Percentiles rank a stretch among this genome's conserved stretches.
phyloP scores from a whole-genome alignment of 2,888 invertebrate species.

The Listrodromus nycthemerus region DNA sequence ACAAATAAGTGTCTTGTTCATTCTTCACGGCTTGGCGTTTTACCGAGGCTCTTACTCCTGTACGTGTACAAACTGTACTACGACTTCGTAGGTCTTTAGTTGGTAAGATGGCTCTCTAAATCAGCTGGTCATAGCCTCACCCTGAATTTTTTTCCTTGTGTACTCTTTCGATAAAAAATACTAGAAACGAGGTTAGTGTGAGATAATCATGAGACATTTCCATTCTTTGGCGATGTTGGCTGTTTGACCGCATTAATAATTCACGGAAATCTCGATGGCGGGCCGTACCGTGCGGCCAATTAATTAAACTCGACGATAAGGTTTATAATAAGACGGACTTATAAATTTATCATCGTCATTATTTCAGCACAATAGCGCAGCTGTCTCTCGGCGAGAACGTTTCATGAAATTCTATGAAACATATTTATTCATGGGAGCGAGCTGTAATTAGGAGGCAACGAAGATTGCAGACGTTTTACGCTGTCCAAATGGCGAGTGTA shows the following conservation, averaged over 20 bases:
- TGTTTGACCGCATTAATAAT: background rate
- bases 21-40: no score
- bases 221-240: background rate
- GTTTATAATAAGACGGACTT: background rate
- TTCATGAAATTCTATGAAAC: conserved; percentile 9
- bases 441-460: conserved; percentile 3
- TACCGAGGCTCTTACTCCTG: no score
- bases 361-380: background rate
- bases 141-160: no score
- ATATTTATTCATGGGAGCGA: conserved; percentile 7
- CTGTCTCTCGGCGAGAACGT: background rate
- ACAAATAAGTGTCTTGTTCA: no score
- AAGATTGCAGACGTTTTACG: background rate
- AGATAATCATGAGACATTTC: background rate
- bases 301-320: background rate
- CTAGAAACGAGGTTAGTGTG: no score
- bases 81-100: no score
- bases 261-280: background rate
- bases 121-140: no score
- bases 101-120: no score
- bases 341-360: conserved; percentile 8
- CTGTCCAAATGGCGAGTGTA: conserved; percentile 8
- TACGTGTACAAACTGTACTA: no score
- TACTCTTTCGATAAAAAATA: no score
- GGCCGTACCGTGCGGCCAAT: background rate